Base-by-base conservation (phyloP, 2,888 invertebrate genomes). In the Habroteleia sp. region DNA sequence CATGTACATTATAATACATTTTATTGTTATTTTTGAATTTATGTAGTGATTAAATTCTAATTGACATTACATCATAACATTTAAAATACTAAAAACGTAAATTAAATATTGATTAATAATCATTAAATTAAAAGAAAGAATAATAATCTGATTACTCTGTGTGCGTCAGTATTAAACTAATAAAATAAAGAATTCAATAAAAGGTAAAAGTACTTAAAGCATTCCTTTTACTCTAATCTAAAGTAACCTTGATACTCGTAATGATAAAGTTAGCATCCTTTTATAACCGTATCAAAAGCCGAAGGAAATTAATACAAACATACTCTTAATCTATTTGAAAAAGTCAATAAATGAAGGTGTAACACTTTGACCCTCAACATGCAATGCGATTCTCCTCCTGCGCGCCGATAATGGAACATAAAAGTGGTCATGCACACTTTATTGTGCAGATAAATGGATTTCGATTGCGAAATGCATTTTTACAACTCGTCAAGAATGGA, bases 401-500 rank as follows among this genome's bases (percentile, higher is more conserved):
- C 27, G 11, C 17, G 8, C 14, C 35, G 11, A 44, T 60, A 37
- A 60, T 60, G 46, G 46, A n/a, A 16, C 46, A 60, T 60, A 60
- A 60, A 60, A 46, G 27, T 25, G 44, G 46, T 46, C 27, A 37
- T 16, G 46, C 27, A 17, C 10, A 46, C 27, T 60, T 60, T 60
- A 60, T 37, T 35, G 44, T 27, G 25, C 44, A 58, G 44, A 46
- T 58, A 37, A 58, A 58, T 58, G 58, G 27, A 58, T 58, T 37
- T 46, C 11, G 37, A 58, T 46, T 46, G 44, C 27, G 35, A 29
- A 10, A 20, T 48, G 46, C 60, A 39, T 17, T 48, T 44, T 46
- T 46, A 46, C 35, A 25, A 46, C 35, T 8, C 20, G 41, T 14
- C 35, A 13, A 11, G 41, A 25, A 33, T 14, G 10, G 44, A 58